Percentiles rank a stretch among this genome's conserved stretches.
phyloP scores from a whole-genome alignment of 1,140 invertebrate species.

The Antheraea mylitta region DNA sequence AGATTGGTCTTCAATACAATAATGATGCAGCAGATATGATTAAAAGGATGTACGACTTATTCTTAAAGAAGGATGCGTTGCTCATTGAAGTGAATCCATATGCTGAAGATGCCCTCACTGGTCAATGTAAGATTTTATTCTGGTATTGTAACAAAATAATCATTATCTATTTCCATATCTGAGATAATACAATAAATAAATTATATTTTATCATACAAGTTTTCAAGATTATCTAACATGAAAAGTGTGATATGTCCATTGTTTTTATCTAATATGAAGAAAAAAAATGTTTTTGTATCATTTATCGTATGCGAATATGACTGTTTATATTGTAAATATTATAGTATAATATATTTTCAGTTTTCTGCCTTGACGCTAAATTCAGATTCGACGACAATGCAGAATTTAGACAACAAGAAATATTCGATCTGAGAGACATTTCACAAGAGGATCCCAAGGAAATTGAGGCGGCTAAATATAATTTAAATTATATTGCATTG shows the following conservation, averaged over 20 bases:
- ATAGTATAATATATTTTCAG: conserved; percentile 73
- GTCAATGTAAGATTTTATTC: conserved; percentile 84
- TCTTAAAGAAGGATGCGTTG: conserved; percentile 94
- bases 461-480: conserved; percentile 94
- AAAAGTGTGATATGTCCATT: neutral
- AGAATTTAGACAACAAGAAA: conserved; percentile 94
- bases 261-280: neutral
- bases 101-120: conserved; percentile 91
- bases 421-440: conserved; percentile 93
- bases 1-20: conserved; percentile 89
- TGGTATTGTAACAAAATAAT: neutral
- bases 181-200: no score
- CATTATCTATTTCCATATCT: neutral
- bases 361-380: conserved; percentile 97
- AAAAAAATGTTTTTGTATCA: neutral
- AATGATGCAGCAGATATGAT: conserved; percentile 89
- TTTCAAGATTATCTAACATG: neutral
- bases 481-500: conserved; percentile 97
- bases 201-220: neutral
- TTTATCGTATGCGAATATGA: no score
- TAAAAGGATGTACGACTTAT: conserved; percentile 92
- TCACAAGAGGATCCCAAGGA: conserved; percentile 97
- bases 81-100: conserved; percentile 98
- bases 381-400: conserved; percentile 98
- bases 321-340: no score